phyloP scores from a whole-genome alignment of 1,140 invertebrate genomes.

The Acromyrmex echinatior region DNA sequence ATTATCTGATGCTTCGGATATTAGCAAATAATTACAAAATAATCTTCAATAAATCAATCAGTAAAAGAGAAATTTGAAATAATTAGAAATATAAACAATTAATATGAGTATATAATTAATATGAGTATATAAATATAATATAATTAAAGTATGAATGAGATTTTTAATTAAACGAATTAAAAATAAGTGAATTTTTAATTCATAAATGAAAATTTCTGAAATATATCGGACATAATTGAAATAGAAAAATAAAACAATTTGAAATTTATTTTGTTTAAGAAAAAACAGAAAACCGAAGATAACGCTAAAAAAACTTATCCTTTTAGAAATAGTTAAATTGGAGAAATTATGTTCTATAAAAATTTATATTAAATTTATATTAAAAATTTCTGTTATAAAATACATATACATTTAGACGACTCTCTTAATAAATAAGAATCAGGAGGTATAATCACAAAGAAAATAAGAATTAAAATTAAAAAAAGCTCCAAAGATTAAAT shows the following conservation, averaged over 20 bases:
- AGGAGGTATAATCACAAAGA: neutral
- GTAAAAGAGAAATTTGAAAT: neutral
- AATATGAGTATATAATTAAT: neutral
- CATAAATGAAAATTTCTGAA: neutral
- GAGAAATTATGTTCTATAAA: neutral
- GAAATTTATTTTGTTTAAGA: neutral
- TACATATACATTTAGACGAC: neutral
- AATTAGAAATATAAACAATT: neutral
- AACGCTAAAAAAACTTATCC: neutral
- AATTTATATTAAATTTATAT: neutral
- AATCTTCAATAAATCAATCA: neutral
- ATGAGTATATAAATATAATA: neutral
- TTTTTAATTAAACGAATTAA: neutral
- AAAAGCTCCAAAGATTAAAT: too few relatives aligned
- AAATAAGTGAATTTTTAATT: neutral
- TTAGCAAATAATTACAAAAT: neutral
- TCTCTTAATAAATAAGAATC: conserved; percentile 11
- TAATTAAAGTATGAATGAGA: neutral
- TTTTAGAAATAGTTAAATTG: neutral
- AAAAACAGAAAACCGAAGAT: neutral
- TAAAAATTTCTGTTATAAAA: neutral
- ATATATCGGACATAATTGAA: neutral
- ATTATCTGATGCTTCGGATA: neutral
- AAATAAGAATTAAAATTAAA: neutral
- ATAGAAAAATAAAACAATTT: neutral